Evolutionary conservation across 2,888 invertebrate genomes (phyloP).

Genomic region (Nomada lathburiana): DNA sequence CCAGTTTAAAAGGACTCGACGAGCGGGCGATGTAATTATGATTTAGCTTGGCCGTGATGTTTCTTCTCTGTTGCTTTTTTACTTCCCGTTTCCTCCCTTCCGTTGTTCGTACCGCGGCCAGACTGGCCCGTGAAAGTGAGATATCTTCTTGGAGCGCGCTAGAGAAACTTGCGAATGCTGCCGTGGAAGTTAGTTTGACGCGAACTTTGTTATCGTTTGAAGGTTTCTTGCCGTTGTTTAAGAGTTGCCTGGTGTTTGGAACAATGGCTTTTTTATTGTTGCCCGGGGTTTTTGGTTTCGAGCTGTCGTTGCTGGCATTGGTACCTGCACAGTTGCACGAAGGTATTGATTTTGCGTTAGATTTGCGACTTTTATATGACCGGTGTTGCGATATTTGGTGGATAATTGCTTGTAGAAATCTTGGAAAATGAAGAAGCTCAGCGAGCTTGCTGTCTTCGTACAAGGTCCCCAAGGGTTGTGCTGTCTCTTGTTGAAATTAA

Average conservation of each 20-base stretch:
- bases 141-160: slow-evolving; percentile 19
- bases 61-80: neutral
- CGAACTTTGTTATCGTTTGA: neutral
- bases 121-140: slow-evolving; percentile 17
- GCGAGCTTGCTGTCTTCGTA: neutral
- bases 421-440: slow-evolving; percentile 12
- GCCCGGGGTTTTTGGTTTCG: neutral
- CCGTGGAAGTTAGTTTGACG: neutral
- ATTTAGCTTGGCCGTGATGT: slow-evolving; percentile 32
- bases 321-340: too few species aligned
- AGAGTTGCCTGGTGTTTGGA: neutral
- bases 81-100: neutral
- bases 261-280: neutral
- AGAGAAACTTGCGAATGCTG: slow-evolving; percentile 3
- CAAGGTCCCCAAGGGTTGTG: neutral
- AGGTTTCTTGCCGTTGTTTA: neutral
- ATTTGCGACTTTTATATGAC: too few species aligned
- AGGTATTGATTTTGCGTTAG: too few species aligned
- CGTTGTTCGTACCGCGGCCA: neutral
- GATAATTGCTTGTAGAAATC: slow-evolving; percentile 8
- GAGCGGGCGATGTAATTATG: slow-evolving; percentile 49
- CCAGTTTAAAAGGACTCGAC: slow-evolving; percentile 49
- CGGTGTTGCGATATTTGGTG: neutral
- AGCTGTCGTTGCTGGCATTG: neutral
- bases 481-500: slow-evolving; percentile 23